Conservation (phyloP, 2,888 invertebrate genomes). For the Orchesella flavescens region DNA sequence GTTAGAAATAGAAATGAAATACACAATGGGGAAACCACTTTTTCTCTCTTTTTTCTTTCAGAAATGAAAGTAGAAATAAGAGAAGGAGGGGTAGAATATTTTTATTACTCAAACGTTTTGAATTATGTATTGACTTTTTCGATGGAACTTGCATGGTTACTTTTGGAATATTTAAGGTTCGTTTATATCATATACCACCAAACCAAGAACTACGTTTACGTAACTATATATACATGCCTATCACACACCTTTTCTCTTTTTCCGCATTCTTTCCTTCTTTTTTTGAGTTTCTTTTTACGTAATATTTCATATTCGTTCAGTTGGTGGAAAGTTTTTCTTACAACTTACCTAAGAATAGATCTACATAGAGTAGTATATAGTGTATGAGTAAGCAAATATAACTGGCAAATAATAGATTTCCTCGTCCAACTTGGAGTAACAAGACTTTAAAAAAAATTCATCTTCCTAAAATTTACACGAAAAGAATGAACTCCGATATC, state of each 20-base stretch:
- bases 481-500: slow-evolving; percentile 14
- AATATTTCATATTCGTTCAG: slow-evolving; percentile 17
- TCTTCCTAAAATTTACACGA: slow-evolving; percentile 25
- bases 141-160: slow-evolving; percentile 26
- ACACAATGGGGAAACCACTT: slow-evolving; percentile 16
- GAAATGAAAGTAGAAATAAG: slow-evolving; percentile 34
- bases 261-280: neutral
- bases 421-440: slow-evolving; percentile 30
- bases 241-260: slow-evolving; percentile 7
- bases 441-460: slow-evolving; percentile 11
- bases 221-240: neutral
- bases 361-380: neutral
- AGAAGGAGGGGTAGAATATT: slow-evolving; percentile 48
- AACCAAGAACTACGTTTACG: neutral
- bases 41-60: slow-evolving; percentile 15
- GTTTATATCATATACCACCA: neutral
- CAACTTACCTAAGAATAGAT: neutral
- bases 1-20: slow-evolving; percentile 15
- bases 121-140: slow-evolving; percentile 70
- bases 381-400: too few relatives aligned
- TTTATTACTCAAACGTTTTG: slow-evolving; percentile 65
- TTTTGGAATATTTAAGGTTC: slow-evolving; percentile 25
- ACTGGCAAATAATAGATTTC: slow-evolving; percentile 39
- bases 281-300: neutral
- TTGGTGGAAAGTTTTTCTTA: neutral